Evolutionary conservation across 2,888 invertebrate genomes (phyloP).

Genomic region (Cylloceria caligata): DNA sequence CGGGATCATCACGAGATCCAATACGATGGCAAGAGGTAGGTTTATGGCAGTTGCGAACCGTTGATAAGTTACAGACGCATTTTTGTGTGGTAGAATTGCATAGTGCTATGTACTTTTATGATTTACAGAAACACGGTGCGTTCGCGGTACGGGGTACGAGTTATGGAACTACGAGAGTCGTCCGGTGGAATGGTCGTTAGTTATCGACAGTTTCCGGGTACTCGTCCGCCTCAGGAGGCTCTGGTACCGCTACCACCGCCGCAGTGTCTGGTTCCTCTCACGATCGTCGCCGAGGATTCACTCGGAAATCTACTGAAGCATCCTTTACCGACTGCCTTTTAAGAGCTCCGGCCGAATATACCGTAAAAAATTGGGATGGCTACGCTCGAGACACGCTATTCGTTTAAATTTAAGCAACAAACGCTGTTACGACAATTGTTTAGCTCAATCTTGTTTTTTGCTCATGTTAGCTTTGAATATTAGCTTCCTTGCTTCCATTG

Average conservation of each 20-base stretch:
- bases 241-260: constrained; percentile 80
- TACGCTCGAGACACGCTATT: constrained; percentile 49
- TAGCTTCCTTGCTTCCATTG: constrained; percentile 53
- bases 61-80: neutral
- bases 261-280: constrained; percentile 82
- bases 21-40: constrained; percentile 81
- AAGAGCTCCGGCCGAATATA: constrained; percentile 72
- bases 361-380: constrained; percentile 34
- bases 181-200: constrained; percentile 81
- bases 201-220: constrained; percentile 80
- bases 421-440: constrained; percentile 32
- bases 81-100: neutral
- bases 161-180: constrained; percentile 82
- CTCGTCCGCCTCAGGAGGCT: constrained; percentile 80
- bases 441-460: constrained; percentile 38
- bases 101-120: neutral
- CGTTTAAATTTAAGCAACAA: constrained; percentile 12
- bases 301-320: constrained; percentile 89
- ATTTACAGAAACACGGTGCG: constrained; percentile 80
- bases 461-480: constrained; percentile 44
- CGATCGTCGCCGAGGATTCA: constrained; percentile 89
- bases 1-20: constrained; percentile 75
- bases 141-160: constrained; percentile 81
- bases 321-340: constrained; percentile 86
- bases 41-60: neutral